Evolutionary conservation across 2,797 vertebrate genomes (phyloP), one percentile per base, ranked within the genome.

Genomic region (Falco concolor): DNA sequence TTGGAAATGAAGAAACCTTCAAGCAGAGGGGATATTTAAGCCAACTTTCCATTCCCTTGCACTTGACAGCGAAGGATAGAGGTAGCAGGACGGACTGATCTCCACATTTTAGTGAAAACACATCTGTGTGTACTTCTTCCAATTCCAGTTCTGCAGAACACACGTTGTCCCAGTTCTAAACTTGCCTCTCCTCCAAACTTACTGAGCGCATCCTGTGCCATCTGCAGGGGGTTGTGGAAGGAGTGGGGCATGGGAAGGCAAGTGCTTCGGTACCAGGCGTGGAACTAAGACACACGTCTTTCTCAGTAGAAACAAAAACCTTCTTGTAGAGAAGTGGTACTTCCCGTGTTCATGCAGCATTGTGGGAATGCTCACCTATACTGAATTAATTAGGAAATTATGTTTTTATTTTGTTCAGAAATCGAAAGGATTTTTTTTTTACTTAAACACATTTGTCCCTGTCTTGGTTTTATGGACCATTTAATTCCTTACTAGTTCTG

Each of bases 61-160:
- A 54, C 57, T 92, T 74, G 13, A 27, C 27, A 44, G 74, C 32
- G 67, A 82, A 77, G 22, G 38, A 28, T 24, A 44, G 76, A 87
- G 28, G 44, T 65, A 64, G 30, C 52, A 93, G 28, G 76, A 73
- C 2, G 3, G 10, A 27, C 59, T 80, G 84, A 30, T 83, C 73
- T 87, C 63, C 4, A 1, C 6, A 0, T 40, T 34, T 34, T 27
- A 70, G 24, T 42, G 63, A 49, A 88, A 93, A 81, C 34, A 76
- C 64, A 56, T 84, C 85, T 92, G 70, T 93, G 72, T 83, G 87
- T 91, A 49, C 14, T 25, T 42, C 32, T 79, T 74, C 47, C 32
- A 36, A 0, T 56, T 89, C 50, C 47, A 72, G 0, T 89, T 74
- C 78, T 85, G 36, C 44, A 76, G 85, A 89, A 74, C 0, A 0